These are phyloP conservation scores for Pseudachorutes palmiensis DNA, from an alignment of 1,140 invertebrate genomes.

Conservation along the genomic window DNA sequence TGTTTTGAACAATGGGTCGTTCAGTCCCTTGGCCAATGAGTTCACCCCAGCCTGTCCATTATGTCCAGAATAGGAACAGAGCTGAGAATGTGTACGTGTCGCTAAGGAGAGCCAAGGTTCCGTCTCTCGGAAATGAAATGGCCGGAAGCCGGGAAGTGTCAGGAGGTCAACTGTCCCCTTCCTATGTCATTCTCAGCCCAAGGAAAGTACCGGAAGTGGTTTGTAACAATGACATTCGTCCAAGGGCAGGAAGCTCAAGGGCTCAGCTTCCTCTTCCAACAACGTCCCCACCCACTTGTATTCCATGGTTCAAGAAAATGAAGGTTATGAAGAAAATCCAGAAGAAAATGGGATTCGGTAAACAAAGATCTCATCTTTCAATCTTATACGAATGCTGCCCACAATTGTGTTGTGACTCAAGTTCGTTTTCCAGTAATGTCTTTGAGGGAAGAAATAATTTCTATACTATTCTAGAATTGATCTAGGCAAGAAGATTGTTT, in stretches of 20 bases:
- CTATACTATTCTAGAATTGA: too few relatives aligned
- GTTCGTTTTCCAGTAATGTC: neutral
- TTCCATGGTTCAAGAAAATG: slow-evolving; percentile 27
- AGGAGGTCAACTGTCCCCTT: slow-evolving; percentile 1
- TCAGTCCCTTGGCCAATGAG: slow-evolving; percentile 21
- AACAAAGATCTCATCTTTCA: neutral
- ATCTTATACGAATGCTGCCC: neutral
- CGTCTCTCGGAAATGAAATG: neutral
- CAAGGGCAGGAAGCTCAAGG: too few relatives aligned
- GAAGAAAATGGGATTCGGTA: slow-evolving; percentile 20
- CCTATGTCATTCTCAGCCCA: neutral
- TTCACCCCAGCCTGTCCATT: slow-evolving; percentile 6
- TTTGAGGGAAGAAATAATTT: neutral
- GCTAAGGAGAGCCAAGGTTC: neutral
- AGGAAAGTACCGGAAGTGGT: neutral
- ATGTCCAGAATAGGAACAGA: neutral
- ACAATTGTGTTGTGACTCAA: neutral
- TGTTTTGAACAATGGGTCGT: slow-evolving; percentile 17
- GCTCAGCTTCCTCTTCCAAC: too few relatives aligned
- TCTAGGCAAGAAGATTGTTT: neutral
- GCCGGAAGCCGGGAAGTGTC: too few relatives aligned
- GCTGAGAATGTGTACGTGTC: neutral
- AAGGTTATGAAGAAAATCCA: slow-evolving; percentile 31
- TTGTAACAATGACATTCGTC: too few relatives aligned
- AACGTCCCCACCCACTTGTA: slow-evolving; percentile 23